A percentile compares a stretch with the other conserved stretches of the same genome.
Evolutionary conservation across 2,888 invertebrate genomes (phyloP).

Genomic region (Pseudolycoriella hygida): DNA sequence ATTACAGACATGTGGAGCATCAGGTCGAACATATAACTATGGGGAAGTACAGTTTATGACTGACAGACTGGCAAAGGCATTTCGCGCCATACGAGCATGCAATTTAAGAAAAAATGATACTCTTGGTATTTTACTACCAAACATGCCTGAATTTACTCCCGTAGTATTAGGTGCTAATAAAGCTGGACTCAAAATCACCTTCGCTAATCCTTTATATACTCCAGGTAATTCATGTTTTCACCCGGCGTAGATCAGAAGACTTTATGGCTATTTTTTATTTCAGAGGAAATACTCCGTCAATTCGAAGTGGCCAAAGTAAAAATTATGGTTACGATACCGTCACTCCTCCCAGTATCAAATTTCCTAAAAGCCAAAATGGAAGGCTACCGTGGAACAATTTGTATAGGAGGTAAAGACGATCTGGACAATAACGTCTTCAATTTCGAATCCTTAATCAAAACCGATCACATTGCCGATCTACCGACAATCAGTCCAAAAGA

Average conservation of each 20-base stretch:
- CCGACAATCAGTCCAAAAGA: conserved; percentile 32
- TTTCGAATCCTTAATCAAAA: conserved; percentile 29
- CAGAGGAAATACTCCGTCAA: conserved; percentile 45
- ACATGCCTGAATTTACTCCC: conserved; percentile 49
- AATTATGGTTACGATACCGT: conserved; percentile 42
- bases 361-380: conserved; percentile 35
- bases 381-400: conserved; percentile 42
- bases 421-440: background rate
- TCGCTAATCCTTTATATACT: conserved; percentile 52
- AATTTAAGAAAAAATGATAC: conserved; percentile 42
- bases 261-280: no score
- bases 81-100: conserved; percentile 31
- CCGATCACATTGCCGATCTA: conserved; percentile 29
- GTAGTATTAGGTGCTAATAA: conserved; percentile 46
- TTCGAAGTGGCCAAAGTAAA: conserved; percentile 43
- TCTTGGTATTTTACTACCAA: conserved; percentile 47
- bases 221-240: conserved; percentile 33
- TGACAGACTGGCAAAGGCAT: conserved; percentile 37
- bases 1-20: conserved; percentile 50
- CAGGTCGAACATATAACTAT: conserved; percentile 46
- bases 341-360: conserved; percentile 39
- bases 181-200: conserved; percentile 46
- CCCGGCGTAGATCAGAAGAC: no score
- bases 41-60: conserved; percentile 39
- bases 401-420: conserved; percentile 42